These are phyloP conservation scores for Oncopodura yosiiana DNA, from an alignment of 1,140 invertebrate genomes.

Conservation along the genomic window DNA sequence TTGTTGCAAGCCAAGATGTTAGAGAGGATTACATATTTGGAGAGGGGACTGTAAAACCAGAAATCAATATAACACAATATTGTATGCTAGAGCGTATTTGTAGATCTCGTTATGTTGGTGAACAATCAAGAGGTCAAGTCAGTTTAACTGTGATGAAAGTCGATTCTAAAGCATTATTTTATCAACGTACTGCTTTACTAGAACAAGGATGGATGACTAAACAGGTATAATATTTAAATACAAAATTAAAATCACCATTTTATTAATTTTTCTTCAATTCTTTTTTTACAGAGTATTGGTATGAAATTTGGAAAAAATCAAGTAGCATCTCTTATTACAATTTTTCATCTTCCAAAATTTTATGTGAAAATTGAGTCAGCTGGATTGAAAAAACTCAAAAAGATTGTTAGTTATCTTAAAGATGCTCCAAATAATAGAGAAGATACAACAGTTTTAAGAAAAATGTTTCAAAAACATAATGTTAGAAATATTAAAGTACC, in stretches of 20 bases:
- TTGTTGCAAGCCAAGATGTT: conserved; percentile 58
- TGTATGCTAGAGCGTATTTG: conserved; percentile 57
- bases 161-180: conserved; percentile 56
- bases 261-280: conserved; percentile 14
- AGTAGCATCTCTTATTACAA: conserved; percentile 41
- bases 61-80: conserved; percentile 52
- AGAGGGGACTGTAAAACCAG: conserved; percentile 39
- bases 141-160: conserved; percentile 43
- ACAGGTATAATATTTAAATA: conserved; percentile 41
- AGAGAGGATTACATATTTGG: conserved; percentile 51
- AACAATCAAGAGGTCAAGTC: conserved; percentile 56
- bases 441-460: conserved; percentile 12
- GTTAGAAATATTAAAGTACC: no score
- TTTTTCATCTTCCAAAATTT: conserved; percentile 52
- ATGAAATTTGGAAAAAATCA: conserved; percentile 38
- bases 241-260: conserved; percentile 20
- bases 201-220: conserved; percentile 53
- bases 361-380: conserved; percentile 36
- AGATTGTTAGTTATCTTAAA: neutral
- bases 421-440: neutral
- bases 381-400: neutral
- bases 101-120: conserved; percentile 51
- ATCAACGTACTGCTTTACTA: conserved; percentile 53
- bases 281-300: conserved; percentile 40
- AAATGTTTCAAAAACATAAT: conserved; percentile 16